These are phyloP conservation scores for Epistrophella euchroma DNA, from an alignment of 2,888 invertebrate genomes.

Conservation along the genomic window DNA sequence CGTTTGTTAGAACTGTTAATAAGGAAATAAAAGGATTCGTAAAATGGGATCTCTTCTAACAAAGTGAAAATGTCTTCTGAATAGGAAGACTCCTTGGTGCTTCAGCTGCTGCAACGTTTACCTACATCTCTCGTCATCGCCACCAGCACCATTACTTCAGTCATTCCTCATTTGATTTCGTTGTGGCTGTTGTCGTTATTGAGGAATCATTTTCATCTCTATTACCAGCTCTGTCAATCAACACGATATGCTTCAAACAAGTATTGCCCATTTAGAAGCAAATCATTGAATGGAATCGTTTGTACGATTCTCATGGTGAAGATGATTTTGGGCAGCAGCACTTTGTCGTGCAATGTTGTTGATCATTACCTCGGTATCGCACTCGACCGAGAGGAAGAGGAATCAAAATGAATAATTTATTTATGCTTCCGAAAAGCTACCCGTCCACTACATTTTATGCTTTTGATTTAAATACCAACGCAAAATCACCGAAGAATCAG, in stretches of 20 bases:
- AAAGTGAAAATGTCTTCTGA: conserved; percentile 64
- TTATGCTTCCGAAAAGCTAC: conserved; percentile 69
- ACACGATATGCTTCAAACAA: conserved; percentile 24
- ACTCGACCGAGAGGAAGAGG: conserved; percentile 59
- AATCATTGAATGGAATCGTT: conserved; percentile 62
- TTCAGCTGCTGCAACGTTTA: conserved; percentile 59
- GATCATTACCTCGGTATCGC: conserved; percentile 25
- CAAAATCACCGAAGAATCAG: conserved; percentile 62
- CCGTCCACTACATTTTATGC: conserved; percentile 74
- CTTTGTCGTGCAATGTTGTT: conserved; percentile 59
- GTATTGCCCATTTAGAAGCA: conserved; percentile 30
- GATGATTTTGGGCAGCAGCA: conserved; percentile 42
- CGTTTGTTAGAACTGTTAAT: conserved; percentile 6
- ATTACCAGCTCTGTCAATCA: conserved; percentile 4
- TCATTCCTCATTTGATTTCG: conserved; percentile 24
- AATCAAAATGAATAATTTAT: conserved; percentile 74
- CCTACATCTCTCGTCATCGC: conserved; percentile 15
- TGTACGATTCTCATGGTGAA: conserved; percentile 32
- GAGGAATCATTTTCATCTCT: conserved; percentile 13
- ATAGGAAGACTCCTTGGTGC: conserved; percentile 42
- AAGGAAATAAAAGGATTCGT: background rate
- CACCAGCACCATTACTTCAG: conserved; percentile 40
- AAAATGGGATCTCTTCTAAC: background rate
- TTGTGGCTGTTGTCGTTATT: conserved; percentile 5
- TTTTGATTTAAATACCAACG: conserved; percentile 69